Conservation (phyloP, 1,140 invertebrate species). For the Aricia agestis region DNA sequence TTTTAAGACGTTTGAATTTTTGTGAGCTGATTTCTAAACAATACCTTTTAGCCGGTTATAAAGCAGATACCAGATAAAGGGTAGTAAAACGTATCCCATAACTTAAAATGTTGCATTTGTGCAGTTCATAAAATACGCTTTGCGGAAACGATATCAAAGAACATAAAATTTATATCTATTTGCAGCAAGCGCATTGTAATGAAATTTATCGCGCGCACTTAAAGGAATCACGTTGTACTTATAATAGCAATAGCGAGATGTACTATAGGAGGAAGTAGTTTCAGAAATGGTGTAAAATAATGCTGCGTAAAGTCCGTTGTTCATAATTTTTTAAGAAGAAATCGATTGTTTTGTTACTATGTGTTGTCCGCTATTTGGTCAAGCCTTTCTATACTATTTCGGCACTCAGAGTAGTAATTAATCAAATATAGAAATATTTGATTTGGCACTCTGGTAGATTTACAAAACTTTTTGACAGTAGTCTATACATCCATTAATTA, state of each 20-base stretch:
- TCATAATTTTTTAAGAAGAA: too few species aligned
- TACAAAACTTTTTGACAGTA: too few species aligned
- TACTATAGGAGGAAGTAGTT: not conserved
- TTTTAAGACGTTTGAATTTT: not conserved
- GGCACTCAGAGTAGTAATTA: too few species aligned
- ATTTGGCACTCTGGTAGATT: too few species aligned
- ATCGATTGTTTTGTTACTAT: too few species aligned
- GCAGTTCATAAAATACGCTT: conserved; percentile 32
- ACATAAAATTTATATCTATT: conserved; percentile 31
- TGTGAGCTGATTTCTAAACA: not conserved
- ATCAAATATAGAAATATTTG: too few species aligned
- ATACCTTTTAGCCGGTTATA: not conserved
- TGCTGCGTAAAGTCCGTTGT: too few species aligned
- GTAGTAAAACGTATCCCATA: conserved; percentile 6
- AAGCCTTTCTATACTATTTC: too few species aligned
- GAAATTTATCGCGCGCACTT: conserved; percentile 25
- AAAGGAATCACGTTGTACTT: conserved; percentile 1
- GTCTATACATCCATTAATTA: too few species aligned
- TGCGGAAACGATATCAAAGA: conserved; percentile 29
- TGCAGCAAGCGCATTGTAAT: conserved; percentile 23
- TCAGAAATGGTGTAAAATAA: too few species aligned
- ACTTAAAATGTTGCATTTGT: conserved; percentile 28
- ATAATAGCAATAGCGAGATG: not conserved
- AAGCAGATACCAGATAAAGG: not conserved
- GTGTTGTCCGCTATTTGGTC: too few species aligned